Conservation (phyloP, 2,113 vertebrate species). For the Myotis lucifugus region DNA sequence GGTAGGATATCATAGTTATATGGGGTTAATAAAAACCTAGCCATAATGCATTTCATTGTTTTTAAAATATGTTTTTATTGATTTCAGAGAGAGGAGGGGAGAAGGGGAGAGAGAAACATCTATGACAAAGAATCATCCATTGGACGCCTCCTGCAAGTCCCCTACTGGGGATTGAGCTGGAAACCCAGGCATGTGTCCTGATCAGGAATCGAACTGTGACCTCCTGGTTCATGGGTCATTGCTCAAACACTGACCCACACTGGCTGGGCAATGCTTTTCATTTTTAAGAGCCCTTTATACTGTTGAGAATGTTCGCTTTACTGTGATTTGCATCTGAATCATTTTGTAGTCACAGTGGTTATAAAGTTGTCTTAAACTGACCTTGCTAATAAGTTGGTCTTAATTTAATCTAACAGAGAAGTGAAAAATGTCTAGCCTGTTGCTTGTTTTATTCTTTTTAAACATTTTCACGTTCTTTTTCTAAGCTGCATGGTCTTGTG, state of each 20-base stretch:
- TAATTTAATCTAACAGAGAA: neutral
- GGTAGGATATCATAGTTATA: neutral
- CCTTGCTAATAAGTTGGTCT: constrained; percentile 32
- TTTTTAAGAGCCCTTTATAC: constrained; percentile 19
- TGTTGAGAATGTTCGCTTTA: neutral
- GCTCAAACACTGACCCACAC: too few relatives aligned
- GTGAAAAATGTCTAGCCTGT: neutral
- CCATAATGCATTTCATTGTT: neutral
- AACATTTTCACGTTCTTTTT: neutral
- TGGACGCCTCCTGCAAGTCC: too few relatives aligned
- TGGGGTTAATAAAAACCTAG: neutral
- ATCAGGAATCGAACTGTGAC: too few relatives aligned
- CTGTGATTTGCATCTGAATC: constrained; percentile 3
- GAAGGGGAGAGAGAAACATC: too few relatives aligned
- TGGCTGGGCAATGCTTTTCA: neutral
- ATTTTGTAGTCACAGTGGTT: neutral
- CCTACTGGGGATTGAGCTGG: too few relatives aligned
- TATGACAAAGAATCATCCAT: too few relatives aligned
- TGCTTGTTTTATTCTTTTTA: constrained; percentile 38
- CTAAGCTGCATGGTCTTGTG: neutral
- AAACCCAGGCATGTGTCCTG: too few relatives aligned
- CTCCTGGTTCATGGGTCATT: too few relatives aligned
- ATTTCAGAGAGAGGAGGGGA: too few relatives aligned
- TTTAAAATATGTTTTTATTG: neutral
- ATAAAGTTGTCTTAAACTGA: constrained; percentile 1